phyloP scores from a whole-genome alignment of 2,888 invertebrate genomes.

The Cantharis lateralis region DNA sequence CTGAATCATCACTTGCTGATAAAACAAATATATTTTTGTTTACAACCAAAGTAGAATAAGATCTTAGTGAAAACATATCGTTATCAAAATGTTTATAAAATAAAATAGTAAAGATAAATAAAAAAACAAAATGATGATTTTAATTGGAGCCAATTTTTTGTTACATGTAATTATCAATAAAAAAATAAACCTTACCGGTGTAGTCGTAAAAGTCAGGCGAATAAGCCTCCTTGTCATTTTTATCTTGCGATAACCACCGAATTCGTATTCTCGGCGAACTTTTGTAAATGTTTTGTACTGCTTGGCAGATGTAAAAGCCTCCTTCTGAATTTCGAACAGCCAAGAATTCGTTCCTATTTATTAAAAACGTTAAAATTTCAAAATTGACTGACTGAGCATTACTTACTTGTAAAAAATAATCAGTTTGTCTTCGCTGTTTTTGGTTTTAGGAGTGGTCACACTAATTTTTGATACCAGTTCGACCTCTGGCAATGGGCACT shows the following conservation, averaged over 20 bases:
- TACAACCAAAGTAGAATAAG: background rate
- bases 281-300: conserved; percentile 88
- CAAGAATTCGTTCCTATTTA: conserved; percentile 81
- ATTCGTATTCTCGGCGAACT: conserved; percentile 84
- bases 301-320: conserved; percentile 85
- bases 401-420: conserved; percentile 85
- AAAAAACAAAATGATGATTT: background rate
- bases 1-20: background rate
- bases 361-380: background rate
- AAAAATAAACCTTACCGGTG: conserved; percentile 64
- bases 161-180: no score
- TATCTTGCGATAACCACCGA: conserved; percentile 85
- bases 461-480: conserved; percentile 76
- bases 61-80: background rate
- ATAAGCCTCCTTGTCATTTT: conserved; percentile 72
- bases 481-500: conserved; percentile 80
- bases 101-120: background rate
- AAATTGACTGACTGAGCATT: background rate
- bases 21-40: background rate
- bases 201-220: conserved; percentile 89
- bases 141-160: background rate
- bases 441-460: conserved; percentile 61
- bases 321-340: conserved; percentile 91
- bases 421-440: conserved; percentile 75
- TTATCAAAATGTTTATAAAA: background rate